Conservation (phyloP, 2,113 vertebrate genomes). For the Indicator indicator region DNA sequence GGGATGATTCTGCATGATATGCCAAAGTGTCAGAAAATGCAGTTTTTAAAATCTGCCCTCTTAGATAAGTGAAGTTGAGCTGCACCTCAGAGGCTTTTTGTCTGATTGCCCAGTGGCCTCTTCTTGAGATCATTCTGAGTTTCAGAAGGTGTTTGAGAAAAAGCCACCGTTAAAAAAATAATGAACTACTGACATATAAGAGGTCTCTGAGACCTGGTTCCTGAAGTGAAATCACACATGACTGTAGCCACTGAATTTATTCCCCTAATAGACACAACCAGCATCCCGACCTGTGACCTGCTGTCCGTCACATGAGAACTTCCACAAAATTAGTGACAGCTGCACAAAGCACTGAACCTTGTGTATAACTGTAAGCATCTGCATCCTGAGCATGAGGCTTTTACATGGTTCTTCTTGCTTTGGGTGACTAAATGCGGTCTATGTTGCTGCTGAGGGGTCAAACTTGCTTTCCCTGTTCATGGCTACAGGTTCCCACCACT, state of each 20-base stretch:
- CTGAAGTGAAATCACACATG: slow-evolving; percentile 14
- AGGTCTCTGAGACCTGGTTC: background rate
- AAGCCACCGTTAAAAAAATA: slow-evolving; percentile 22
- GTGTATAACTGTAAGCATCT: background rate
- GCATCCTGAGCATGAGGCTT: background rate
- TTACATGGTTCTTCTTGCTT: background rate
- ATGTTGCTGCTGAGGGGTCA: background rate
- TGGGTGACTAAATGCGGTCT: background rate
- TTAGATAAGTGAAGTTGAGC: background rate
- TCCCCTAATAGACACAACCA: background rate
- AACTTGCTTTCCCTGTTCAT: background rate
- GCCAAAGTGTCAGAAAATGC: background rate
- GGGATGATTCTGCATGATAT: background rate
- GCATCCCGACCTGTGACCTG: background rate
- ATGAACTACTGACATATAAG: background rate
- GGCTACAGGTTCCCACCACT: background rate
- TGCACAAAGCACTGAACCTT: background rate
- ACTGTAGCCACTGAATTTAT: slow-evolving; percentile 11
- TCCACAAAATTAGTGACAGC: background rate
- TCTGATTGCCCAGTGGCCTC: background rate
- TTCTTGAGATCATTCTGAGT: background rate
- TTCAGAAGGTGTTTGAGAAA: background rate
- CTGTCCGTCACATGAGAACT: background rate
- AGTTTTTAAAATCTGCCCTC: background rate
- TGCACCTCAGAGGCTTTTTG: background rate